A percentile compares a stretch with the other conserved stretches of the same genome.
phyloP scores from a whole-genome alignment of 1,140 invertebrate species.

The Colletes latitarsis region DNA sequence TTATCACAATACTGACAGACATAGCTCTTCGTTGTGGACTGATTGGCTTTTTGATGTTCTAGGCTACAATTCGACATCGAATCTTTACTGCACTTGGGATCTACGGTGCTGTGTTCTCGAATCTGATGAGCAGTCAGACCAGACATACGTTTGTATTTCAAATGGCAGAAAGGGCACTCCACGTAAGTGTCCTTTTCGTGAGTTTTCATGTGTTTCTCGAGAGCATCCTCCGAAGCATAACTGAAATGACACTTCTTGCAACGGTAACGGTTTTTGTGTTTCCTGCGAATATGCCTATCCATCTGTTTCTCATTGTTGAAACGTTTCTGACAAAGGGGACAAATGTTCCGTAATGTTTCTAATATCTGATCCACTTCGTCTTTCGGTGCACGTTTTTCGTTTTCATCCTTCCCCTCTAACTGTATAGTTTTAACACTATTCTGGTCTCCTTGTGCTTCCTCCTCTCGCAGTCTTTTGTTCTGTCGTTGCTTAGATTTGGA shows the following conservation, averaged over 20 bases:
- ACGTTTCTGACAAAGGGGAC: constrained; percentile 77
- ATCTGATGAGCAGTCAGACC: constrained; percentile 80
- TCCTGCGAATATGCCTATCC: constrained; percentile 74
- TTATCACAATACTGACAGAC: constrained; percentile 24
- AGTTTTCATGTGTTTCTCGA: constrained; percentile 61
- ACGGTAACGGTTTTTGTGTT: constrained; percentile 77
- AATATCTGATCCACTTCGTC: constrained; percentile 19
- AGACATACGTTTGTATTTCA: constrained; percentile 78
- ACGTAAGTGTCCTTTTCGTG: constrained; percentile 58
- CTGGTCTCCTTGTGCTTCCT: not conserved
- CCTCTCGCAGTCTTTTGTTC: not conserved
- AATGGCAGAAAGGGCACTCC: constrained; percentile 73
- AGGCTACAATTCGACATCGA: constrained; percentile 4
- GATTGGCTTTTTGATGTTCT: not conserved
- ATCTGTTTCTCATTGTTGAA: constrained; percentile 76
- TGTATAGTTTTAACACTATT: constrained; percentile 69
- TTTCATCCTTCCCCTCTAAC: no score
- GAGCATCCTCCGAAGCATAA: constrained; percentile 25
- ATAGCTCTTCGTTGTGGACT: not conserved
- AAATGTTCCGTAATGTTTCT: constrained; percentile 36
- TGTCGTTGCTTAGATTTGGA: no score
- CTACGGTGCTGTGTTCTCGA: constrained; percentile 60
- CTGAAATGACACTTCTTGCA: constrained; percentile 75
- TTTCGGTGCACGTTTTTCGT: not conserved
- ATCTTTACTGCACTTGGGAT: not conserved